Percentiles rank a stretch among this genome's conserved stretches.
Conservation (phyloP, 2,888 invertebrate genomes). For the Trichogramma dendrolimi region DNA sequence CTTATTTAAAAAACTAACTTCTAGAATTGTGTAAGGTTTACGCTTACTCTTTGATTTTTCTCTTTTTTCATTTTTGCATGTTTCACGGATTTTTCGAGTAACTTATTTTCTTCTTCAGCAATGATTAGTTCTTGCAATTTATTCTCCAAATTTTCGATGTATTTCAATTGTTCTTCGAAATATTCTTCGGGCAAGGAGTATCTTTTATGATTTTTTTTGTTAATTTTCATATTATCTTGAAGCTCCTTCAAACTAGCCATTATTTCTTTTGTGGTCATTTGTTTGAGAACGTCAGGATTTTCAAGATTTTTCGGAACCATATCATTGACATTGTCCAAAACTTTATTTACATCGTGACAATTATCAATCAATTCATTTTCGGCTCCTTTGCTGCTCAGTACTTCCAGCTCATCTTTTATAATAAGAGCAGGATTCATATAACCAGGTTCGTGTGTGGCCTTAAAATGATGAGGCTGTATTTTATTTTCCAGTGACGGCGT, state of each 20-base stretch:
- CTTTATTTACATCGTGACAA: too few species aligned
- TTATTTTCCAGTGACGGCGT: too few species aligned
- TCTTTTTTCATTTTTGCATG: too few species aligned
- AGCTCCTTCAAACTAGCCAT: constrained; percentile 41
- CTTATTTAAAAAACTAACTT: too few species aligned
- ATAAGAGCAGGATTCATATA: constrained; percentile 46
- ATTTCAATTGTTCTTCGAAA: constrained; percentile 40
- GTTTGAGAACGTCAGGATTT: constrained; percentile 34
- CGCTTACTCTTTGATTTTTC: too few species aligned
- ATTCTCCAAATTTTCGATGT: constrained; percentile 42
- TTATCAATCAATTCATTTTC: too few species aligned
- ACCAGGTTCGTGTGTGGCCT: constrained; percentile 32
- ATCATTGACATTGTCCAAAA: constrained; percentile 18
- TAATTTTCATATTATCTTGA: constrained; percentile 32
- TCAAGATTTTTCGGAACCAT: constrained; percentile 33
- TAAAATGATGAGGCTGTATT: background rate
- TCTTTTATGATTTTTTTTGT: constrained; percentile 31
- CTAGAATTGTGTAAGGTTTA: too few species aligned
- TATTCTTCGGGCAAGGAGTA: constrained; percentile 39
- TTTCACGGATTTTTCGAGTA: constrained; percentile 19
- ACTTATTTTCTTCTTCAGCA: constrained; percentile 41
- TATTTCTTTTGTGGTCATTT: constrained; percentile 37
- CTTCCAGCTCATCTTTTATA: constrained; percentile 40
- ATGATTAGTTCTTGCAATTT: constrained; percentile 42
- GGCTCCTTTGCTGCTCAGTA: constrained; percentile 19